Conservation (phyloP, 2,888 invertebrate species). For the Dermolepida albohirtum region DNA sequence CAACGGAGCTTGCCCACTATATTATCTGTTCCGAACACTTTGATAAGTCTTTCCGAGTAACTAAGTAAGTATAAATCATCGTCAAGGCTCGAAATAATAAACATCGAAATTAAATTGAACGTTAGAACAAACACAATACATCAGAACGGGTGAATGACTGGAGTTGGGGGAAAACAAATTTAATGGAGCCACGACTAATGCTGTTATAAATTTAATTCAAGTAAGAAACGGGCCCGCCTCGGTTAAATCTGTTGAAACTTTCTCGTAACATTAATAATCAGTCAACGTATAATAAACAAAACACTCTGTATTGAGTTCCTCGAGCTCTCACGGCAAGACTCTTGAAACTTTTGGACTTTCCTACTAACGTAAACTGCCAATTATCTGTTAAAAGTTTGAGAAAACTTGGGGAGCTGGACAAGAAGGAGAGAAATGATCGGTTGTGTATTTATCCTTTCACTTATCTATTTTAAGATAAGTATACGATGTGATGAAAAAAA, state of each 20-base stretch:
- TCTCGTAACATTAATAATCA: constrained; percentile 29
- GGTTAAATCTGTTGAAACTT: constrained; percentile 18
- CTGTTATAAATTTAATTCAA: constrained; percentile 26
- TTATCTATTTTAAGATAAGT: too few species aligned
- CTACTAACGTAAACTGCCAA: constrained; percentile 7
- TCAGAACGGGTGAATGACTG: background rate
- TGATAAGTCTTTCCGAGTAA: constrained; percentile 18
- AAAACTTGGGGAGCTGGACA: too few species aligned
- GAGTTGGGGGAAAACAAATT: constrained; percentile 1
- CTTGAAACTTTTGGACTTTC: constrained; percentile 6
- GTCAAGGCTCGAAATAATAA: constrained; percentile 29
- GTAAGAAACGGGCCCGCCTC: background rate
- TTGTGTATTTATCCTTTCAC: too few species aligned
- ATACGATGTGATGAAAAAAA: too few species aligned
- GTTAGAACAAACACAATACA: constrained; percentile 17
- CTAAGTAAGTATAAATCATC: constrained; percentile 32
- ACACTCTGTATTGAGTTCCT: constrained; percentile 13
- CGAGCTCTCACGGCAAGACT: constrained; percentile 5
- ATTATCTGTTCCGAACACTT: constrained; percentile 24
- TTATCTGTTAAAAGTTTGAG: too few species aligned
- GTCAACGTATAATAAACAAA: constrained; percentile 30
- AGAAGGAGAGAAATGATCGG: too few species aligned
- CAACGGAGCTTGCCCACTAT: background rate
- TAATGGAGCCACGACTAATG: constrained; percentile 5
- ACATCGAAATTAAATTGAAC: constrained; percentile 28